Evolutionary conservation across 2,797 vertebrate species (phyloP).

Genomic region (Coilia nasus): DNA sequence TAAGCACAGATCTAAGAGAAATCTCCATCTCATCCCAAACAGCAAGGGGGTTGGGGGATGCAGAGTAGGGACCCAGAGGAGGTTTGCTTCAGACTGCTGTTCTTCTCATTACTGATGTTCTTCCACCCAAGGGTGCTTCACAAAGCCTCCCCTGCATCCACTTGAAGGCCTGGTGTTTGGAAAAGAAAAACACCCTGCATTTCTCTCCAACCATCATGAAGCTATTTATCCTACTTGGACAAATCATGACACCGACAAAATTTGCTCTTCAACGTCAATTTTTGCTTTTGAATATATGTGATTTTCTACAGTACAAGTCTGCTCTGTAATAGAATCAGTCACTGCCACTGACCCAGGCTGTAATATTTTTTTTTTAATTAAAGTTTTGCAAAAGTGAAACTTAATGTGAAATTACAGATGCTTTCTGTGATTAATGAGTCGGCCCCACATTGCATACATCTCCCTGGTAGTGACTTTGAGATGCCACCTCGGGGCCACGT

Average conservation of each 20-base stretch:
- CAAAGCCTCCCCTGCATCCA: conserved; percentile 54
- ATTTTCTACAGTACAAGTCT: neutral
- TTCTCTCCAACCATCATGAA: conserved; percentile 53
- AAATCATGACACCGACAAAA: neutral
- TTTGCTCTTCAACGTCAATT: neutral
- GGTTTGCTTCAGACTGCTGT: conserved; percentile 54
- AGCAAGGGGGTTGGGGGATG: conserved; percentile 15
- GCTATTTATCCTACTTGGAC: conserved; percentile 30
- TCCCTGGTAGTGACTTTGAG: neutral
- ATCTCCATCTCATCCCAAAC: conserved; percentile 57
- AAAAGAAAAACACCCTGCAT: conserved; percentile 55
- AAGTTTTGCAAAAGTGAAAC: conserved; percentile 20
- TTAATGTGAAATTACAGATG: conserved; percentile 9
- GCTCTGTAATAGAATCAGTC: neutral
- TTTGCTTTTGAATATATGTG: neutral
- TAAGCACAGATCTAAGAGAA: conserved; percentile 68
- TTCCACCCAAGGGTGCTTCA: conserved; percentile 54
- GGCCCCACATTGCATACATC: neutral
- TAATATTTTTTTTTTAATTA: neutral
- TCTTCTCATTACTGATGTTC: conserved; percentile 55
- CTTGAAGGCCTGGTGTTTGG: conserved; percentile 57
- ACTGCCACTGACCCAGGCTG: neutral
- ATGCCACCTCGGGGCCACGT: neutral
- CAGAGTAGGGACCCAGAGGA: conserved; percentile 27
- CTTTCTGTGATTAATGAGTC: conserved; percentile 20